Evolutionary conservation across 2,888 invertebrate species (phyloP), one percentile per base, ranked within the genome.

Genomic region (Desoria tigrina): DNA sequence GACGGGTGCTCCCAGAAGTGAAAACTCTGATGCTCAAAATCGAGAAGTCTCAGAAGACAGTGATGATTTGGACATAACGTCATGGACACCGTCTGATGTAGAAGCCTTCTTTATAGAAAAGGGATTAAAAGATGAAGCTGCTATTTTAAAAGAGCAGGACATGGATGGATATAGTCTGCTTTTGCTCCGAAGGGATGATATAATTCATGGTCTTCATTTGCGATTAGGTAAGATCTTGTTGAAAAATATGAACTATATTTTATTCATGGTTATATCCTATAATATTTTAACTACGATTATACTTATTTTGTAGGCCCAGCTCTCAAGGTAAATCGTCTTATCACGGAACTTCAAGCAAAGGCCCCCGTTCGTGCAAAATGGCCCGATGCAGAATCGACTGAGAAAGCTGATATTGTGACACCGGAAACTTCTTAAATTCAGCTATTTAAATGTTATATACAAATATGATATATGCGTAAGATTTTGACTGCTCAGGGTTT

Each of bases 151-250:
- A 78, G 88, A 90, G 73, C 92, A 92, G 90, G 92, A 94, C 79
- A 93, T 96, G 70, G 96, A 96, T 83, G 96, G 96, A 0, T 87
- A 87, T 77, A 90, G 93, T 0, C 80, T 96, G 61, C 83, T 94
- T 67, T 84, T 96, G 77, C 86, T 96, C 80, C 88, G 89, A 77
- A 84, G 95, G 72, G 85, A 87, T 42, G 94, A 95, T 79, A 90
- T 96, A 26, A 84, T 95, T 2, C 87, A 85, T 66, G 90, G 90
- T 39, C 83, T 96, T 68, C 87, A 89, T 45, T 82, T 96, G 23
- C 90, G 90, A 69, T 82, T 96, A 16, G 95, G 95, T 0, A 21
- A 32, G 32, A 32, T 32, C 32, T 32, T 32, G 32, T 32, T 32
- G 4, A 32, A 32, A 32, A 32, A 11, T 32, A 7, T 11, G 11